Conservation (phyloP, 2,888 invertebrate genomes). For the Synergus itoensis region DNA sequence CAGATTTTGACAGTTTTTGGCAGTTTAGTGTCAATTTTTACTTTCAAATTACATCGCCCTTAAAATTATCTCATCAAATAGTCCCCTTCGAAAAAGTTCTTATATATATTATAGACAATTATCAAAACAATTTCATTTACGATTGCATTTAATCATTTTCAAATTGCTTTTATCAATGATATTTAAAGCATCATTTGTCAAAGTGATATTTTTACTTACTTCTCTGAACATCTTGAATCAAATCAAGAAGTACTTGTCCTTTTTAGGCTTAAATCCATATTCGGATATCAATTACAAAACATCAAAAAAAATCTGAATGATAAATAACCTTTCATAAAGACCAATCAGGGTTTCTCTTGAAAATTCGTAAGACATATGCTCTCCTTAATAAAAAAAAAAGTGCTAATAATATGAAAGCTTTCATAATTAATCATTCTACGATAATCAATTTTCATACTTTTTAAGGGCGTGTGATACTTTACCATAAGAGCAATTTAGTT, state of each 20-base stretch:
- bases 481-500: too few relatives aligned
- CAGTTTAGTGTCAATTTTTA: too few relatives aligned
- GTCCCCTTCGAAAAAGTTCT: neutral
- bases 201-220: neutral
- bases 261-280: neutral
- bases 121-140: neutral
- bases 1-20: too few relatives aligned
- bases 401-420: neutral
- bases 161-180: neutral
- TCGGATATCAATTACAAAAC: neutral
- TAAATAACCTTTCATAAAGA: neutral
- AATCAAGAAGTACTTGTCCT: neutral
- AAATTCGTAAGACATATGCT: neutral
- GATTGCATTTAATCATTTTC: neutral
- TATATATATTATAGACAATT: neutral
- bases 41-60: too few relatives aligned
- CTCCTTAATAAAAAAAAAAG: neutral
- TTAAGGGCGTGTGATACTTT: too few relatives aligned
- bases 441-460: conserved; percentile 16
- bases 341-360: neutral
- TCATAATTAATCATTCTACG: neutral
- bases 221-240: neutral
- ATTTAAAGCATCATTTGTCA: neutral
- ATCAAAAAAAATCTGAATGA: neutral
- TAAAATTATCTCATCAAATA: neutral